These are phyloP conservation scores for Nesometra sesokonis DNA, from an alignment of 35 echinoderm and acorn worm species.

Conservation along the genomic window DNA sequence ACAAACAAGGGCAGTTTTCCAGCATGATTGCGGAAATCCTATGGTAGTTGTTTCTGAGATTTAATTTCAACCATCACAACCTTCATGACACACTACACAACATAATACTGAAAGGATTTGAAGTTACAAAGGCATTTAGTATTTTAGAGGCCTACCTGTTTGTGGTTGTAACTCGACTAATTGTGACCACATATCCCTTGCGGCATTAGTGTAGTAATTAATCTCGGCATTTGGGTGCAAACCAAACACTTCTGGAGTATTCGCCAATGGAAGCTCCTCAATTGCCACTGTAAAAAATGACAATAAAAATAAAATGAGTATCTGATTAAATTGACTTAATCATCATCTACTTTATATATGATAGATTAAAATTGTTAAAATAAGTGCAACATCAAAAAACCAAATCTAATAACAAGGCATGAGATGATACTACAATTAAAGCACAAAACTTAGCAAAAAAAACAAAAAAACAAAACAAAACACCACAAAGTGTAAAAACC, in stretches of 20 bases:
- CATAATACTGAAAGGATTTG: background rate
- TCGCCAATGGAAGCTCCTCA: slow-evolving; percentile 72
- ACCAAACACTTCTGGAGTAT: slow-evolving; percentile 93
- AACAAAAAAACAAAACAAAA: too few species aligned
- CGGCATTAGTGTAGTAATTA: slow-evolving; percentile 82
- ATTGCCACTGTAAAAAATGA: slow-evolving; percentile 56
- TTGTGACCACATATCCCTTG: slow-evolving; percentile 95
- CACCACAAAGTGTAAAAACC: too few species aligned
- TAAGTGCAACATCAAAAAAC: too few species aligned
- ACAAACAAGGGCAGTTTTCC: too few species aligned
- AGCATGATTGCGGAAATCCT: too few species aligned
- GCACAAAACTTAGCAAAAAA: too few species aligned
- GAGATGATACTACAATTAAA: too few species aligned
- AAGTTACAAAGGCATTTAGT: background rate
- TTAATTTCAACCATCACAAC: background rate
- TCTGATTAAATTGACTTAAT: too few species aligned
- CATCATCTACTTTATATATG: too few species aligned
- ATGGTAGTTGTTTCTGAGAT: background rate
- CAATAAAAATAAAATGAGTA: background rate
- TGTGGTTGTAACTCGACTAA: slow-evolving; percentile 91
- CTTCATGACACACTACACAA: background rate
- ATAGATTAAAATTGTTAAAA: too few species aligned
- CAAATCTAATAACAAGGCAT: background rate
- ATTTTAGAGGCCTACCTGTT: slow-evolving; percentile 44
- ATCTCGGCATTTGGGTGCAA: slow-evolving; percentile 93